Conservation (phyloP, 2,888 invertebrate genomes). For the Drosophila kuntzei region DNA sequence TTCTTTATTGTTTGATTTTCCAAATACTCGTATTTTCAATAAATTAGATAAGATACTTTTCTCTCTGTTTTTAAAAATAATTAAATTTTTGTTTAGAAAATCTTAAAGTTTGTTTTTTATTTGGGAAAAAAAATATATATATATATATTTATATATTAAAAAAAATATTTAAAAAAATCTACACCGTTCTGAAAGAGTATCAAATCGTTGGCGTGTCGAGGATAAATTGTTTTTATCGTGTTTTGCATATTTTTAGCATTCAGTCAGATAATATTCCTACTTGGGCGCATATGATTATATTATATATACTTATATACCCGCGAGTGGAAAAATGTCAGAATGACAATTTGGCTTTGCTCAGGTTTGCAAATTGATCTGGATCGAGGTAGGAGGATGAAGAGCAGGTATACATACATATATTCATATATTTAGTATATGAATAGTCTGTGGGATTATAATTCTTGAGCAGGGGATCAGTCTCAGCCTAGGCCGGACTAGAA, state of each 20-base stretch:
- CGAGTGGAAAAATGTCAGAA: constrained; percentile 19
- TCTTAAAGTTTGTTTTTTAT: too few species aligned
- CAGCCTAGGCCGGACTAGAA: constrained; percentile 25
- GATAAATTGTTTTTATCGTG: background rate
- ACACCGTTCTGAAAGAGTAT: background rate
- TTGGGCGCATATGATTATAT: constrained; percentile 5
- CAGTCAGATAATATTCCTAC: background rate
- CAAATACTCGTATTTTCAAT: too few species aligned
- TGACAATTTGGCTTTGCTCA: constrained; percentile 35
- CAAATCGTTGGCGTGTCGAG: background rate
- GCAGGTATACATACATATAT: constrained; percentile 30
- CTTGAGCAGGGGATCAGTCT: constrained; percentile 71
- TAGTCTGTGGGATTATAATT: constrained; percentile 66
- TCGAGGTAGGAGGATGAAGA: constrained; percentile 12
- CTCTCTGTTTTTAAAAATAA: too few species aligned
- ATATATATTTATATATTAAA: background rate
- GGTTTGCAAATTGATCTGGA: constrained; percentile 64
- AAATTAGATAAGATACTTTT: too few species aligned
- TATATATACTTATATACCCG: constrained; percentile 5
- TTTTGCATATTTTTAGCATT: constrained; percentile 6
- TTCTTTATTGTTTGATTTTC: too few species aligned
- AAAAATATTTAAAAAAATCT: too few species aligned
- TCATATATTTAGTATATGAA: background rate
- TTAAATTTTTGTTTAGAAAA: too few species aligned
- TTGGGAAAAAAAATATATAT: too few species aligned